Base-by-base conservation (phyloP, 1,140 invertebrate species). In the Atta cephalotes region DNA sequence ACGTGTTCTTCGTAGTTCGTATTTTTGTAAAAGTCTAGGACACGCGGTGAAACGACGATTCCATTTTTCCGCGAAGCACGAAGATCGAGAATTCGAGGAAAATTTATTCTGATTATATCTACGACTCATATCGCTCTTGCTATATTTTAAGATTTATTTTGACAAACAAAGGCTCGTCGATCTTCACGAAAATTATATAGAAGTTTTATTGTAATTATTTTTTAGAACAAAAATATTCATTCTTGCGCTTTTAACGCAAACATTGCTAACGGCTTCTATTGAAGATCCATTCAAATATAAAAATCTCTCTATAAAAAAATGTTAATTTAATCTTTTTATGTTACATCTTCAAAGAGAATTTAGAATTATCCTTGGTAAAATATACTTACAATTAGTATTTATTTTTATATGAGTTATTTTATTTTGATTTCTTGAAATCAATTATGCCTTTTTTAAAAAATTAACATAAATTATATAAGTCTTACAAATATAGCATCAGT, bases 21-120 rank as follows among this genome's bases (percentile, higher is more conserved):
- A 82, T 72, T 82, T 82, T 82, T 82, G 21, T 72, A 49, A 49
- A 56, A n/a, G 60, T 21, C 21, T 21, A n/a, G 16, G 62, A 80
- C 66, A 49, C 60, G 45, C 7, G 28, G 2, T n/a, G 25, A 28
- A 35, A n/a, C n/a, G 53, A 39, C 16, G 77, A 9, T 31, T 35
- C 9, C 39, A 18, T 3, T 39, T 70, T 68, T 70, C 45, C 53
- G 25, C 12, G 35, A 1, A 45, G n/a, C 31, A 56, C 65, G 9
- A 68, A 70, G 65, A 70, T 81, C 65, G 53, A 81, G 51, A 18
- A 81, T 16, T 31, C 78, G 65, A 18, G 25, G 79, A 58, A 81
- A 82, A 60, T 7, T 21, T 35, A n/a, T 45, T 25, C 10, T 25
- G n/a, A 56, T 28, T 39, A 21, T 35, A 25, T 68, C 28, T 39